Evolutionary conservation across 2,888 invertebrate genomes (phyloP).

Genomic region (Aspidiotus rigidus): DNA sequence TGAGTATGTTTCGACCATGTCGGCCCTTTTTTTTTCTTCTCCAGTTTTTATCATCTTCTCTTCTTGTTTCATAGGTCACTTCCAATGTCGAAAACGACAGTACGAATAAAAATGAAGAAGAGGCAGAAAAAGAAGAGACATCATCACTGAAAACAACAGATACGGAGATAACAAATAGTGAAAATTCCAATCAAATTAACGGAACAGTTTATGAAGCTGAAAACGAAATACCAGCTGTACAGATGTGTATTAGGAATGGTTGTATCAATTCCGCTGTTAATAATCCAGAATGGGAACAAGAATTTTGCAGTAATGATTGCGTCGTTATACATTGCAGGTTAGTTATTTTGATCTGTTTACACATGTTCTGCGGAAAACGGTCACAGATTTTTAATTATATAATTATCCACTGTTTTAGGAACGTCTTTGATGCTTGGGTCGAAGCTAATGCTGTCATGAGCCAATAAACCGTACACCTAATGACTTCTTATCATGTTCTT

Average conservation of each 20-base stretch:
- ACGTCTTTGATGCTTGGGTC: slow-evolving; percentile 31
- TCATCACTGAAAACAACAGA: too few relatives aligned
- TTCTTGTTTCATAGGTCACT: too few relatives aligned
- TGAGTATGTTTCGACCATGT: too few relatives aligned
- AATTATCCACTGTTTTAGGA: slow-evolving; percentile 17
- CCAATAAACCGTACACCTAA: neutral
- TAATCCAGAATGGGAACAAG: slow-evolving; percentile 91
- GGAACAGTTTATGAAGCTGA: neutral
- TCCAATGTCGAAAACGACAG: too few relatives aligned
- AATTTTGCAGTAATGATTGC: slow-evolving; percentile 94
- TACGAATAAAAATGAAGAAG: too few relatives aligned
- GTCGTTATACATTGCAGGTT: slow-evolving; percentile 91
- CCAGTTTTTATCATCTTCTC: too few relatives aligned
- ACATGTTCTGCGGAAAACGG: neutral
- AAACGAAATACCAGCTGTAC: neutral
- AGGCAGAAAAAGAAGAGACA: too few relatives aligned
- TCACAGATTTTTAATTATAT: neutral
- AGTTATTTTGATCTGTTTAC: slow-evolving; percentile 33
- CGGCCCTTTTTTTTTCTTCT: too few relatives aligned
- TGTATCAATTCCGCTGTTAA: slow-evolving; percentile 84
- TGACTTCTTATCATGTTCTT: slow-evolving; percentile 7
- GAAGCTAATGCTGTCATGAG: slow-evolving; percentile 19
- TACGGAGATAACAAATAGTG: too few relatives aligned
- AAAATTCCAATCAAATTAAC: too few relatives aligned
- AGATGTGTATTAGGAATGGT: slow-evolving; percentile 73